phyloP scores from a whole-genome alignment of 2,888 invertebrate species.

The Tachina fera region DNA sequence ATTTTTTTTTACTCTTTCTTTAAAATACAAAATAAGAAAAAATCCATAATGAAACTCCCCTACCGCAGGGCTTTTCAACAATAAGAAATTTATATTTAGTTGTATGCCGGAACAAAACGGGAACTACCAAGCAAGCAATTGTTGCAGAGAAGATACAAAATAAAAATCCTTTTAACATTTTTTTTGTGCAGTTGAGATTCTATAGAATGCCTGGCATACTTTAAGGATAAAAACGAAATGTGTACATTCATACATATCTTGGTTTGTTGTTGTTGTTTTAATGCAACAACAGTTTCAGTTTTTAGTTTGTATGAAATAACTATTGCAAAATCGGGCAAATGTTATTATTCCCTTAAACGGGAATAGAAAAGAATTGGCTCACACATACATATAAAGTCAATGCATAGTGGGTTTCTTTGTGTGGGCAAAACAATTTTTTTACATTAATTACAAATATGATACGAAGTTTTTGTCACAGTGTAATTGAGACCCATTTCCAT shows the following conservation, averaged over 20 bases:
- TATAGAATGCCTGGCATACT: constrained; percentile 56
- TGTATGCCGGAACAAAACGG: constrained; percentile 42
- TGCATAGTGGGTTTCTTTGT: too few species aligned
- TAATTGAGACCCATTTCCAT: too few species aligned
- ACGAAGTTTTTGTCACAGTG: too few species aligned
- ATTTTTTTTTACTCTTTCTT: background rate
- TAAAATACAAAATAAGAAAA: background rate
- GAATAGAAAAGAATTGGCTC: too few species aligned
- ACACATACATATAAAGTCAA: too few species aligned
- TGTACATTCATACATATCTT: background rate
- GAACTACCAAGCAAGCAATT: constrained; percentile 46
- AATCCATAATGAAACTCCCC: constrained; percentile 8
- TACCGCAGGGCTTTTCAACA: background rate
- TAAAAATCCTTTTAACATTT: constrained; percentile 6
- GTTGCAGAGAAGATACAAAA: constrained; percentile 21
- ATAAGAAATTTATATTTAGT: constrained; percentile 37
- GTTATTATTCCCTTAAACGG: constrained; percentile 12
- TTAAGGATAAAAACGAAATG: constrained; percentile 53
- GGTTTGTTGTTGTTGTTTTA: constrained; percentile 36
- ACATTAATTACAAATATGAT: too few species aligned
- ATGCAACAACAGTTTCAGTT: background rate
- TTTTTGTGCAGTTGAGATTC: constrained; percentile 4
- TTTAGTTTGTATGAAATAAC: constrained; percentile 42
- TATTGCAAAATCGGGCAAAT: constrained; percentile 26
- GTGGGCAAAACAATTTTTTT: too few species aligned